Conservation (phyloP, 2,888 invertebrate species). For the Mythimna vitellina region DNA sequence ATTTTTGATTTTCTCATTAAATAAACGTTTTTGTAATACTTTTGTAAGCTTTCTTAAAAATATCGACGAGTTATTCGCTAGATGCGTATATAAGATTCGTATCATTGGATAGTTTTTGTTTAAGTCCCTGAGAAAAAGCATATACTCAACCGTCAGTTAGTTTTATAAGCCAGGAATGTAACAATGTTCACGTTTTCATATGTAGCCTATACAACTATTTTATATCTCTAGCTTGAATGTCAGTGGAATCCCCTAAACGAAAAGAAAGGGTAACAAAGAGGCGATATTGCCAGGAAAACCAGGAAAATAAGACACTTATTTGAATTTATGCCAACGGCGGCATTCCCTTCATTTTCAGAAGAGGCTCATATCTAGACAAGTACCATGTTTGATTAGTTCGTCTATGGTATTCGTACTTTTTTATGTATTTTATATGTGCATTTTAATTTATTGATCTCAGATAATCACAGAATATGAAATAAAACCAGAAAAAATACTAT, state of each 20-base stretch:
- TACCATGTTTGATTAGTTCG: neutral
- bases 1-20: slow-evolving; percentile 7
- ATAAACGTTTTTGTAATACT: neutral
- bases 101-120: neutral
- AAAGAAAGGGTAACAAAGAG: slow-evolving; percentile 24
- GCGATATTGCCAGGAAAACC: slow-evolving; percentile 12
- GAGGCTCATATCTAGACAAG: neutral
- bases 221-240: neutral
- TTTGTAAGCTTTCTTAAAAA: neutral
- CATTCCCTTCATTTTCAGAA: slow-evolving; percentile 22
- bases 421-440: no score
- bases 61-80: neutral
- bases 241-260: slow-evolving; percentile 8
- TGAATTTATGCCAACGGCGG: slow-evolving; percentile 28
- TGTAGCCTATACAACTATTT: neutral
- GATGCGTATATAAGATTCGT: neutral
- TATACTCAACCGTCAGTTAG: neutral
- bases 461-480: no score
- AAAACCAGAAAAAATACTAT: neutral
- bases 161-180: neutral
- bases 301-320: slow-evolving; percentile 28
- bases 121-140: neutral
- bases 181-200: neutral
- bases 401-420: neutral
- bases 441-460: no score